Evolutionary conservation across 2,888 invertebrate species (phyloP).

Genomic region (Acanthosepion esculentum): DNA sequence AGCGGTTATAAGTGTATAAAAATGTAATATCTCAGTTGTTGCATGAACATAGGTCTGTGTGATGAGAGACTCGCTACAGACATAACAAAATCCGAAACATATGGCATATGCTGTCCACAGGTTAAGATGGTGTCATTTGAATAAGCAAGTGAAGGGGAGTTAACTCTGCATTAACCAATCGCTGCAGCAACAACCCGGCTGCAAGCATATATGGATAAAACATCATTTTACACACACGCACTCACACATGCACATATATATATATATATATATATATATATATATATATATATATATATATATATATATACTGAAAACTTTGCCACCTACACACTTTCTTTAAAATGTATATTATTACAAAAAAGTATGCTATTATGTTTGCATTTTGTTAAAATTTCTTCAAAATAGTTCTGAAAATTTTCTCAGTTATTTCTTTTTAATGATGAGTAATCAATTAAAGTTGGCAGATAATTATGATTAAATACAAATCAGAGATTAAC

Average conservation of each 20-base stretch:
- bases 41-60: background rate
- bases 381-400: background rate
- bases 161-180: background rate
- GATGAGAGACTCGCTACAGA: background rate
- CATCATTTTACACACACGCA: background rate
- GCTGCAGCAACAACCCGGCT: background rate
- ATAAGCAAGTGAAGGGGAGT: slow-evolving; percentile 5
- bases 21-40: background rate
- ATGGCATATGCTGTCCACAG: background rate
- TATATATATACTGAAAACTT: background rate
- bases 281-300: slow-evolving; percentile 2
- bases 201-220: background rate
- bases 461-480: too few relatives aligned
- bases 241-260: too few relatives aligned
- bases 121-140: background rate
- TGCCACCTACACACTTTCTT: background rate
- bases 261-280: background rate
- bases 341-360: background rate
- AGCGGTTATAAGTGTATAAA: background rate
- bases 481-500: too few relatives aligned
- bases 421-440: too few relatives aligned
- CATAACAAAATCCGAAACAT: background rate
- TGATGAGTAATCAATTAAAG: too few relatives aligned
- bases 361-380: background rate
- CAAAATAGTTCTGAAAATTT: background rate